Percentiles rank a stretch among this genome's conserved stretches.
phyloP scores from a whole-genome alignment of 2,797 vertebrate species.

The Onychomys arenicola region DNA sequence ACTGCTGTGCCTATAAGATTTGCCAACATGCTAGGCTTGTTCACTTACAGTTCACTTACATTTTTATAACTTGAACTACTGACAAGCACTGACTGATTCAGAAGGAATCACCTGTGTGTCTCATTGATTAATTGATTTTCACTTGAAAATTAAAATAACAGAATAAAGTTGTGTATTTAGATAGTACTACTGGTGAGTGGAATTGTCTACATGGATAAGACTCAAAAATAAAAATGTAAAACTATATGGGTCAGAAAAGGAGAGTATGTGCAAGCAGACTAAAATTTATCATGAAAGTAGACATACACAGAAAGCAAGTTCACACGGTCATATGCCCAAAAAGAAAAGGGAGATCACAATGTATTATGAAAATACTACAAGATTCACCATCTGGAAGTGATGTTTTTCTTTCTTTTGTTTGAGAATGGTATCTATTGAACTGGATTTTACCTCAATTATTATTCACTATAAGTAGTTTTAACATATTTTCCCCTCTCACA shows the following conservation, averaged over 20 bases:
- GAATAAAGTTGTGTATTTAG: not conserved
- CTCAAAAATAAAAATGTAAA: not conserved
- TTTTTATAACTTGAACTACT: not conserved
- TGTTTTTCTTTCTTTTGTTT: not conserved
- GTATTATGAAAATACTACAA: not conserved
- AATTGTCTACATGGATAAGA: not conserved
- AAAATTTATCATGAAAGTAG: not conserved
- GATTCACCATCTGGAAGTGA: not conserved
- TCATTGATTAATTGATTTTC: not conserved
- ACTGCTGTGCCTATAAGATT: not conserved
- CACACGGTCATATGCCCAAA: not conserved
- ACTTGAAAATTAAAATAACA: conserved; percentile 3
- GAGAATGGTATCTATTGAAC: not conserved
- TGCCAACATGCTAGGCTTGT: not conserved
- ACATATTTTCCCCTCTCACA: not conserved
- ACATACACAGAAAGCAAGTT: not conserved
- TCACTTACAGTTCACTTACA: not conserved
- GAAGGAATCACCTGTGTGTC: not conserved
- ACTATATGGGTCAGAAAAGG: not conserved
- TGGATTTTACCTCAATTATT: not conserved
- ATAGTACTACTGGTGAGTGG: not conserved
- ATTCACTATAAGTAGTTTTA: not conserved
- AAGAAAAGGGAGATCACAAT: not conserved
- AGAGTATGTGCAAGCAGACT: not conserved
- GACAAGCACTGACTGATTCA: not conserved